These are phyloP conservation scores for Scaptomyza parva DNA, from an alignment of 2,888 invertebrate species.

Conservation along the genomic window DNA sequence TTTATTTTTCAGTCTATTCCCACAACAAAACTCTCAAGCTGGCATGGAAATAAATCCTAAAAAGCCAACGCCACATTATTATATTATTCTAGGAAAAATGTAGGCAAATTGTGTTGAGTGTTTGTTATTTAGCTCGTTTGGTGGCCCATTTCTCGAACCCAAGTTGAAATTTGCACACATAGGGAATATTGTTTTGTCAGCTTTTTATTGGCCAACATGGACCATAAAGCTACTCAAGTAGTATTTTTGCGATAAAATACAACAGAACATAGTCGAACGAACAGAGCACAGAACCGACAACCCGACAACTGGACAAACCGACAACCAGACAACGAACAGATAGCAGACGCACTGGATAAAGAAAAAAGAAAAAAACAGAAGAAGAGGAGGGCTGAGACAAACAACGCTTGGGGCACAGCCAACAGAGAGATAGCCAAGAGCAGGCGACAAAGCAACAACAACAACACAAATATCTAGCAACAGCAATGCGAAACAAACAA, in stretches of 20 bases:
- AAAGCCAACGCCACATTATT: slow-evolving; percentile 22
- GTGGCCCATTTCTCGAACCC: slow-evolving; percentile 59
- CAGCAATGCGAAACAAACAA: slow-evolving; percentile 52
- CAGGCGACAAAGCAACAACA: slow-evolving; percentile 66
- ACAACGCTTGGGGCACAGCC: slow-evolving; percentile 53
- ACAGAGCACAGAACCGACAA: slow-evolving; percentile 39
- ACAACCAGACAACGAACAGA: slow-evolving; percentile 34
- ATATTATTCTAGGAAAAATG: slow-evolving; percentile 42
- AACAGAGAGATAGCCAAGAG: slow-evolving; percentile 35
- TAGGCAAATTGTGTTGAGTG: slow-evolving; percentile 41
- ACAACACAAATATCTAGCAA: slow-evolving; percentile 50
- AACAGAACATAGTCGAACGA: slow-evolving; percentile 60
- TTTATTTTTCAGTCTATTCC: background rate
- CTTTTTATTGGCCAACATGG: slow-evolving; percentile 82
- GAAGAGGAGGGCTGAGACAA: slow-evolving; percentile 64
- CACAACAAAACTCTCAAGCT: slow-evolving; percentile 3
- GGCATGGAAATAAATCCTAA: background rate
- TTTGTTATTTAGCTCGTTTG: slow-evolving; percentile 49
- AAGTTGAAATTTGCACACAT: slow-evolving; percentile 63
- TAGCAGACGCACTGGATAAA: slow-evolving; percentile 77
- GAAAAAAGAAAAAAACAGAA: slow-evolving; percentile 48
- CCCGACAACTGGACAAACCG: slow-evolving; percentile 24
- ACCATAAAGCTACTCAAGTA: slow-evolving; percentile 81
- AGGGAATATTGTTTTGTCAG: slow-evolving; percentile 82
- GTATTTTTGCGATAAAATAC: slow-evolving; percentile 83